Percentiles rank a stretch among this genome's conserved stretches.
Conservation (phyloP, 2,113 vertebrate genomes). For the Collichthys lucidus region DNA sequence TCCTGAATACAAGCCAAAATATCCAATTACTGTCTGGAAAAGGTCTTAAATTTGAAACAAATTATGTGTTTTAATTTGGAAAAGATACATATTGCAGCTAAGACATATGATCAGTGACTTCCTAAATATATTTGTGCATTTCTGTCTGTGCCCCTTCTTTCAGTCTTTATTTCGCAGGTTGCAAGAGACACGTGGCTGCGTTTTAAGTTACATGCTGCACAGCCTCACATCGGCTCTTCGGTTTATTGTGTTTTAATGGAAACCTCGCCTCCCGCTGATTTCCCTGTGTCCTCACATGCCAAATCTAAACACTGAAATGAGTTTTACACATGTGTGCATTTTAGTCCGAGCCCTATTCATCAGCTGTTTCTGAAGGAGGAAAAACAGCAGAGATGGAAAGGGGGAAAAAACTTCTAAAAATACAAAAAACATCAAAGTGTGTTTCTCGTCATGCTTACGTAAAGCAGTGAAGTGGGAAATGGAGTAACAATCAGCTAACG, state of each 20-base stretch:
- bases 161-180: neutral
- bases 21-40: neutral
- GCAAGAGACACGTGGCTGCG: neutral
- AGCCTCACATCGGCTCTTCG: neutral
- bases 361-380: neutral
- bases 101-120: neutral
- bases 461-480: constrained; percentile 18
- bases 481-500: constrained; percentile 1
- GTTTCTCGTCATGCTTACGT: neutral
- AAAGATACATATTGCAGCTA: neutral
- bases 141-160: neutral
- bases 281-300: neutral
- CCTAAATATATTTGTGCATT: neutral
- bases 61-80: neutral
- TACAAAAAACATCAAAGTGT: neutral
- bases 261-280: constrained; percentile 7
- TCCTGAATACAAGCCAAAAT: neutral
- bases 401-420: neutral
- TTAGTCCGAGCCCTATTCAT: neutral
- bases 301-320: constrained; percentile 12
- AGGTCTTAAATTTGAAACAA: constrained; percentile 5
- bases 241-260: constrained; percentile 26
- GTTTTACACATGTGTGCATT: constrained; percentile 19
- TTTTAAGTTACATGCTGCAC: constrained; percentile 2
- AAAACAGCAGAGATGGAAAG: neutral